Evolutionary conservation across 92 coral and sea anemone genomes (phyloP).

Genomic region (Siderastrea radians): DNA sequence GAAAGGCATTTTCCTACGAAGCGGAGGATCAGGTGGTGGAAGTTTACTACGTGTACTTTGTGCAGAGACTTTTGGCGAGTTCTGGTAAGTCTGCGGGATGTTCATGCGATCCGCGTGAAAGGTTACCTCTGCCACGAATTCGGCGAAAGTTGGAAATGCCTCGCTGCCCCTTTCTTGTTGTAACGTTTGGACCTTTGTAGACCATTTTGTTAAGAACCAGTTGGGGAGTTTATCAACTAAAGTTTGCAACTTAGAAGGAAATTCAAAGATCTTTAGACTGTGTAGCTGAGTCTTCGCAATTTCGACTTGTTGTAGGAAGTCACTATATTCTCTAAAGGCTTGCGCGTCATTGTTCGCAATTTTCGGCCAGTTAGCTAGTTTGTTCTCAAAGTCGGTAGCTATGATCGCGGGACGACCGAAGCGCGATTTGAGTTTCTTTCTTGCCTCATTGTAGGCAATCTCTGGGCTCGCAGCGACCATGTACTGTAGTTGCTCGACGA

Average conservation of each 20-base stretch:
- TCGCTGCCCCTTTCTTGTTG: constrained; percentile 52
- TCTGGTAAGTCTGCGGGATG: constrained; percentile 26
- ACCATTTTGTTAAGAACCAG: constrained; percentile 74
- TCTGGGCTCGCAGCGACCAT: constrained; percentile 69
- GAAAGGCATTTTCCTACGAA: constrained; percentile 25
- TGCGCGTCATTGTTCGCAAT: constrained; percentile 59
- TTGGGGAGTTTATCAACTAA: constrained; percentile 60
- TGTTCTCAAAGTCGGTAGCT: constrained; percentile 70
- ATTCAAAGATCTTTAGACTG: constrained; percentile 64
- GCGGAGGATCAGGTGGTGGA: constrained; percentile 25
- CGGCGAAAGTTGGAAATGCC: constrained; percentile 63
- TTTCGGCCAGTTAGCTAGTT: constrained; percentile 72
- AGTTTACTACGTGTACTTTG: neutral
- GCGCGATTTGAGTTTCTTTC: constrained; percentile 57
- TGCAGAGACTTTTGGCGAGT: neutral
- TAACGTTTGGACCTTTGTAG: constrained; percentile 55
- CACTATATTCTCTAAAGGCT: constrained; percentile 63
- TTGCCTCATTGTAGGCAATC: constrained; percentile 57
- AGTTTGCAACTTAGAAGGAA: constrained; percentile 58
- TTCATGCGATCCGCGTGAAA: constrained; percentile 71
- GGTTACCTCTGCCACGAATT: constrained; percentile 57
- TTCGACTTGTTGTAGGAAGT: constrained; percentile 71
- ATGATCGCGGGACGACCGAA: constrained; percentile 71
- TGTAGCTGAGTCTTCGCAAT: constrained; percentile 54
- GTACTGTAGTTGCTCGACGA: constrained; percentile 61